Evolutionary conservation across 1,140 invertebrate species (phyloP).

Genomic region (Vanessa atalanta): DNA sequence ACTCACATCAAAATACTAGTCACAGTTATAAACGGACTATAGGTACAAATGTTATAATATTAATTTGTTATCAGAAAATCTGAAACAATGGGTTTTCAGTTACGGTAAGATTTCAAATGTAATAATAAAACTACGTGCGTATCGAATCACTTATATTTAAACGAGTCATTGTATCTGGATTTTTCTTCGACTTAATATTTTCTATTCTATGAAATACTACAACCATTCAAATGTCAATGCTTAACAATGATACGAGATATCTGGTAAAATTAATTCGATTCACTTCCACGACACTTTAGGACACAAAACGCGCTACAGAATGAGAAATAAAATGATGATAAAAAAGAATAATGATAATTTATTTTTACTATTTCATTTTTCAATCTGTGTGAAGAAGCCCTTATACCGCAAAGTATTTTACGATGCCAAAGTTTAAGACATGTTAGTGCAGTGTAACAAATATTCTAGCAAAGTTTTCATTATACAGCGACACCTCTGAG

Average conservation of each 20-base stretch:
- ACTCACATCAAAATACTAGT: too few species aligned
- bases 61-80: constrained; percentile 12
- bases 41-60: neutral
- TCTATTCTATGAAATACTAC: neutral
- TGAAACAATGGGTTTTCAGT: constrained; percentile 17
- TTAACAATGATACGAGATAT: neutral
- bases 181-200: neutral
- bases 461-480: neutral
- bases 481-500: neutral
- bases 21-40: neutral
- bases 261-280: constrained; percentile 1
- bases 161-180: neutral
- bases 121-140: constrained; percentile 20
- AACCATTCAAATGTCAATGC: neutral
- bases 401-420: neutral
- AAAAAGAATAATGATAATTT: too few species aligned
- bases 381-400: neutral
- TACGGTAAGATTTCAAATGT: constrained; percentile 9
- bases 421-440: constrained; percentile 1
- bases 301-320: too few species aligned
- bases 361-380: neutral
- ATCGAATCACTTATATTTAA: constrained; percentile 5
- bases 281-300: neutral
- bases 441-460: neutral
- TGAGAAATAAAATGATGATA: too few species aligned